These are phyloP conservation scores for Limnephilus lunatus DNA, from an alignment of 2,888 invertebrate genomes.

Conservation along the genomic window DNA sequence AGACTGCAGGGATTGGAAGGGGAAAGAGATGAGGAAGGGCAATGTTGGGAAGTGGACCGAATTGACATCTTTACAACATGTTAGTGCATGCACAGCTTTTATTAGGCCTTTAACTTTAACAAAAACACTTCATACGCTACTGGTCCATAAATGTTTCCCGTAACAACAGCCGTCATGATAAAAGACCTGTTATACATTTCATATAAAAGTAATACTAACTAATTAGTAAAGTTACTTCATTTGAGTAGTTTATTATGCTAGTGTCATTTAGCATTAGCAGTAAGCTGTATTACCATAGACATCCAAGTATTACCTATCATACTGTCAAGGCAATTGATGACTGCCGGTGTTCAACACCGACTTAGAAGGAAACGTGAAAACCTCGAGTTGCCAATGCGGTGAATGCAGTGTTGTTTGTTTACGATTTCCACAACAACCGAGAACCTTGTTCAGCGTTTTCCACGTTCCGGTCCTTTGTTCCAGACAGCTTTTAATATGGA, in stretches of 20 bases:
- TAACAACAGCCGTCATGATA: neutral
- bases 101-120: neutral
- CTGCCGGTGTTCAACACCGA: neutral
- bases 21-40: neutral
- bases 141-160: neutral
- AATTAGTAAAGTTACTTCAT: neutral
- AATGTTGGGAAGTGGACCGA: neutral
- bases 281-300: neutral
- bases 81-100: neutral
- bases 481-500: neutral
- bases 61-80: neutral
- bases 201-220: neutral
- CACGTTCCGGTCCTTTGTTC: neutral
- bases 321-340: neutral
- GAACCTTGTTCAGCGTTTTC: neutral
- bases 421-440: conserved; percentile 2
- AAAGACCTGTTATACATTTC: neutral
- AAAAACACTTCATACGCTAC: neutral
- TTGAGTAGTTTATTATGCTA: neutral
- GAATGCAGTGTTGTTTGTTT: neutral
- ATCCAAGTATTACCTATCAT: neutral
- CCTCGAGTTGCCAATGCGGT: neutral
- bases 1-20: neutral
- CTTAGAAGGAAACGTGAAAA: neutral
- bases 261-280: neutral